These are phyloP conservation scores for Xanthia togata DNA, from an alignment of 2,888 invertebrate genomes.

Conservation along the genomic window DNA sequence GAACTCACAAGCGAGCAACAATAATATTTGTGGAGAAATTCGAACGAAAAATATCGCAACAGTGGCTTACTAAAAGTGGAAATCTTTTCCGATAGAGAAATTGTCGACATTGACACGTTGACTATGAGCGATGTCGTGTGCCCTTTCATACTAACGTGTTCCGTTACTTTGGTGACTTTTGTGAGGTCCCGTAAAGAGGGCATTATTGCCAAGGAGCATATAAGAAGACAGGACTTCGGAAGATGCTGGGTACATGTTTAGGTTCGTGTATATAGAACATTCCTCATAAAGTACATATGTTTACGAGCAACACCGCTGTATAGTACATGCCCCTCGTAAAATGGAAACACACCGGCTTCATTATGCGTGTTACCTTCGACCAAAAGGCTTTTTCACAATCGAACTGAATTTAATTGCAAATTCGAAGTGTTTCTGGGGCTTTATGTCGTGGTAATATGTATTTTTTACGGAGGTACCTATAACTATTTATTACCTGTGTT, in stretches of 20 bases:
- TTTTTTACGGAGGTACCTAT: constrained; percentile 13
- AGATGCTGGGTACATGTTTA: constrained; percentile 32
- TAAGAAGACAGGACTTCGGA: constrained; percentile 57
- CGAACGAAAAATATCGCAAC: constrained; percentile 15
- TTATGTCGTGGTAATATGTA: not conserved
- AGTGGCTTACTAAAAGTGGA: constrained; percentile 28
- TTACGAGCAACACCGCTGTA: constrained; percentile 76
- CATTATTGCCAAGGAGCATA: constrained; percentile 41
- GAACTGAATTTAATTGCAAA: constrained; percentile 67
- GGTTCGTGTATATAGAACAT: constrained; percentile 24
- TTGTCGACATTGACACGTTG: constrained; percentile 42
- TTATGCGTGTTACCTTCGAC: constrained; percentile 74
- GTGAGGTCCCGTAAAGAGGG: constrained; percentile 35
- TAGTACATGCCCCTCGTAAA: constrained; percentile 80
- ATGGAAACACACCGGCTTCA: constrained; percentile 79
- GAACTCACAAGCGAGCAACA: not conserved
- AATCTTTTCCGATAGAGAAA: constrained; percentile 48
- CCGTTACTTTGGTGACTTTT: constrained; percentile 31
- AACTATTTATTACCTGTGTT: constrained; percentile 16
- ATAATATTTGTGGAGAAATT: constrained; percentile 25
- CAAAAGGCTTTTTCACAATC: constrained; percentile 66
- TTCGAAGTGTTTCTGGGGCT: constrained; percentile 26
- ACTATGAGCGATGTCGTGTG: constrained; percentile 42
- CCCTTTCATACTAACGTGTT: constrained; percentile 43
- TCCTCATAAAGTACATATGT: constrained; percentile 81